These are phyloP conservation scores for Chrysogorgia sp. DNA, from an alignment of 92 coral and sea anemone species.

Conservation along the genomic window DNA sequence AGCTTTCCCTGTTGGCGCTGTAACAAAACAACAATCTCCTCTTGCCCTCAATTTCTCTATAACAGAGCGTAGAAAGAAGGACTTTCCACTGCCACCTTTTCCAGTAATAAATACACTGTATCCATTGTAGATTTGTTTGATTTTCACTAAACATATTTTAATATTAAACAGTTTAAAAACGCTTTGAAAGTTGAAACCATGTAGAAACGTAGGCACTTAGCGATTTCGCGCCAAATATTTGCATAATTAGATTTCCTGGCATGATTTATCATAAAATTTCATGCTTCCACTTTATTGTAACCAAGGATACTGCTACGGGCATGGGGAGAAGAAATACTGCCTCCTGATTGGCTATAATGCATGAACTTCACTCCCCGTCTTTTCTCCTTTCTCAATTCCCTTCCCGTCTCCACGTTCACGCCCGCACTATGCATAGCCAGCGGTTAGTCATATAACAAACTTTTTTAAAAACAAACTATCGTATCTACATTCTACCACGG, in stretches of 20 bases:
- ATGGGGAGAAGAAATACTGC: conserved; percentile 27
- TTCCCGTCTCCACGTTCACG: conserved; percentile 30
- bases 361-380: too few species aligned
- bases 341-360: background rate
- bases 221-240: background rate
- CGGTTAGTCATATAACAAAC: too few species aligned
- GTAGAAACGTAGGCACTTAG: too few species aligned
- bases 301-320: conserved; percentile 52
- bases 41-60: background rate
- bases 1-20: conserved; percentile 54
- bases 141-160: background rate
- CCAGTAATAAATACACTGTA: conserved; percentile 56
- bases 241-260: too few species aligned
- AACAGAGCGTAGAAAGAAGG: conserved; percentile 6
- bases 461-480: too few species aligned
- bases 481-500: too few species aligned
- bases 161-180: background rate
- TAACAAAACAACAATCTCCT: conserved; percentile 45
- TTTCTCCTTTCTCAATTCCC: conserved; percentile 46
- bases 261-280: too few species aligned
- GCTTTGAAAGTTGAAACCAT: too few species aligned
- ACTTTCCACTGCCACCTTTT: conserved; percentile 52
- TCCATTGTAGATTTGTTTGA: conserved; percentile 4
- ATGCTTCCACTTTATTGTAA: background rate
- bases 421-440: too few species aligned